phyloP scores from a whole-genome alignment of 2,888 invertebrate genomes.

The Trichopoda pennipes region DNA sequence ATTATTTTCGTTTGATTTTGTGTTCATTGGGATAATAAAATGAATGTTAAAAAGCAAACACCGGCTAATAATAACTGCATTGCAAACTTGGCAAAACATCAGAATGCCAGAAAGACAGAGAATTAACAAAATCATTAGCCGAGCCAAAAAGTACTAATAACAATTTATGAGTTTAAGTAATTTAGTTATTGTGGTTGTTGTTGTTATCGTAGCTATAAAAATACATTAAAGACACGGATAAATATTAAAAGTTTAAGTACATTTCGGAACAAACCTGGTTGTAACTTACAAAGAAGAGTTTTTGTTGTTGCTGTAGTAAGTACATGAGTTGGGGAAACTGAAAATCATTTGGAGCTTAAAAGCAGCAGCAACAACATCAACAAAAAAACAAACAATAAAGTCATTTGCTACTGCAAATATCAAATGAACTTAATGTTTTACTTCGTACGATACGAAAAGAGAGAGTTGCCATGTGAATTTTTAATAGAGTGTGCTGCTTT shows the following conservation, averaged over 20 bases:
- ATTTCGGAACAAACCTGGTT: slow-evolving; percentile 36
- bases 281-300: slow-evolving; percentile 28
- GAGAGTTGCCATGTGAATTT: slow-evolving; percentile 14
- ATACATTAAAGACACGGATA: slow-evolving; percentile 52
- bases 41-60: not conserved
- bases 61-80: slow-evolving; percentile 48
- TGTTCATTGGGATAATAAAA: not conserved
- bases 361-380: slow-evolving; percentile 28
- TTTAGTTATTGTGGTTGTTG: not conserved
- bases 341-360: slow-evolving; percentile 36
- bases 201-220: slow-evolving; percentile 12
- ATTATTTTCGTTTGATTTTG: too few relatives aligned
- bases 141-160: slow-evolving; percentile 46
- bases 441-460: not conserved
- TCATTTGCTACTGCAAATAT: slow-evolving; percentile 65
- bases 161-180: slow-evolving; percentile 39
- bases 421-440: slow-evolving; percentile 57
- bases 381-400: slow-evolving; percentile 37
- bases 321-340: slow-evolving; percentile 31
- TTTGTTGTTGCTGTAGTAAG: slow-evolving; percentile 6
- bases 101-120: slow-evolving; percentile 24
- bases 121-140: slow-evolving; percentile 58
- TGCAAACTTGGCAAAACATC: slow-evolving; percentile 52
- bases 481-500: not conserved
- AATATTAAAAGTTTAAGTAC: slow-evolving; percentile 46